Conservation (phyloP, 2,797 vertebrate genomes). For the Pseudochromis fuscus region DNA sequence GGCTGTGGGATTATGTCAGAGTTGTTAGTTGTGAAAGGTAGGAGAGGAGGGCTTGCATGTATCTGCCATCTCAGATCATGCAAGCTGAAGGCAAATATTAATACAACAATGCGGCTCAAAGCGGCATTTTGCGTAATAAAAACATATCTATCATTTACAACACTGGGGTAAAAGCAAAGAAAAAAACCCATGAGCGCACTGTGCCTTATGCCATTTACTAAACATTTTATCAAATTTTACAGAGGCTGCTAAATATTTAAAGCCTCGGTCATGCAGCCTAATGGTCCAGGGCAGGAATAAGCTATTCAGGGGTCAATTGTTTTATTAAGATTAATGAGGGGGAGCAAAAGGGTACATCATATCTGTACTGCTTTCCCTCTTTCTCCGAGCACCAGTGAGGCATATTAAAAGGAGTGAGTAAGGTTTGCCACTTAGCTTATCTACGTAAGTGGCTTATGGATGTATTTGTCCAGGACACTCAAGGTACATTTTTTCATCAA, state of each 20-base stretch:
- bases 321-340: conserved; percentile 88
- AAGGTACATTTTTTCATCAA: conserved; percentile 76
- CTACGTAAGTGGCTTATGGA: conserved; percentile 82
- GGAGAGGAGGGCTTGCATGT: conserved; percentile 48
- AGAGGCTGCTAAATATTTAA: conserved; percentile 87
- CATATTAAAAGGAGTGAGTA: conserved; percentile 81
- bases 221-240: conserved; percentile 86
- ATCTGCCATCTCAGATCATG: conserved; percentile 77
- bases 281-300: conserved; percentile 83
- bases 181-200: conserved; percentile 49
- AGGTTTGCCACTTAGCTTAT: conserved; percentile 83
- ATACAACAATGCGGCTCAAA: conserved; percentile 74
- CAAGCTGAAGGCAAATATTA: conserved; percentile 71
- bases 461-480: conserved; percentile 79
- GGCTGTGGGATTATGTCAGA: conserved; percentile 44
- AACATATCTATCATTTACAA: conserved; percentile 82
- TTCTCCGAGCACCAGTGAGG: conserved; percentile 73
- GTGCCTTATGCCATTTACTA: conserved; percentile 80
- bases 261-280: conserved; percentile 81
- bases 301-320: conserved; percentile 86
- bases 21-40: conserved; percentile 35
- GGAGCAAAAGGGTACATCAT: conserved; percentile 81
- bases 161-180: conserved; percentile 44
- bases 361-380: conserved; percentile 77
- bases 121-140: conserved; percentile 78